Conservation (phyloP, 2,797 vertebrate species). For the Myoxocephalus aenaeus region DNA sequence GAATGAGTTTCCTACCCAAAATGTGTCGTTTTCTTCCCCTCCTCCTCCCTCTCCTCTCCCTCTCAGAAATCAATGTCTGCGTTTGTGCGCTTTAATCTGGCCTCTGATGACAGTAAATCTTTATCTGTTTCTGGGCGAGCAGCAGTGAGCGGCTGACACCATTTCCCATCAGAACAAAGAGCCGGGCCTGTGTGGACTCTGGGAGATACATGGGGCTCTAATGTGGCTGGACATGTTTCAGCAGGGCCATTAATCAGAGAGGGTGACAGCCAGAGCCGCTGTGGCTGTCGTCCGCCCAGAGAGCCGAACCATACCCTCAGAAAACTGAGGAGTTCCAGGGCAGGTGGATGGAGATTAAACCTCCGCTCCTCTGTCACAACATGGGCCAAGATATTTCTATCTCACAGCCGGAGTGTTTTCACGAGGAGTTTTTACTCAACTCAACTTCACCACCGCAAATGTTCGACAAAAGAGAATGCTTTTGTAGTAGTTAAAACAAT, state of each 20-base stretch:
- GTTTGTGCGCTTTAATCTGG: slow-evolving; percentile 96
- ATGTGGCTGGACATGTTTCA: slow-evolving; percentile 94
- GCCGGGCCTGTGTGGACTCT: slow-evolving; percentile 89
- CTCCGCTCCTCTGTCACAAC: slow-evolving; percentile 45
- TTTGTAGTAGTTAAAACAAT: not conserved
- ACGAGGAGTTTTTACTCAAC: slow-evolving; percentile 5
- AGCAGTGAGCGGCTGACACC: slow-evolving; percentile 92
- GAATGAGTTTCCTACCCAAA: slow-evolving; percentile 97
- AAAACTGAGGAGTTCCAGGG: slow-evolving; percentile 42
- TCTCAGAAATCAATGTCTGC: slow-evolving; percentile 96
- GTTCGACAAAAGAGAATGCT: not conserved
- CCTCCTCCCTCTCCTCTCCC: slow-evolving; percentile 45
- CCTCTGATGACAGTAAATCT: slow-evolving; percentile 99
- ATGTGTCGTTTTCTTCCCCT: slow-evolving; percentile 84
- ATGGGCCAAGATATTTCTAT: slow-evolving; percentile 23
- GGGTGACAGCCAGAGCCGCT: slow-evolving; percentile 84
- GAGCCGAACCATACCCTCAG: slow-evolving; percentile 51
- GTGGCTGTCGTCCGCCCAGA: slow-evolving; percentile 34
- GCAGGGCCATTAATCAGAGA: slow-evolving; percentile 94
- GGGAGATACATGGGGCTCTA: slow-evolving; percentile 93
- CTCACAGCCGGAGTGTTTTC: not conserved
- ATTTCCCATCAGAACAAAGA: slow-evolving; percentile 96
- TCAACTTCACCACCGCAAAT: not conserved
- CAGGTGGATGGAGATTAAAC: slow-evolving; percentile 48
- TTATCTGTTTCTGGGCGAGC: slow-evolving; percentile 97